These are phyloP conservation scores for Lithophane semibrunnea DNA, from an alignment of 2,888 invertebrate species.

Conservation along the genomic window DNA sequence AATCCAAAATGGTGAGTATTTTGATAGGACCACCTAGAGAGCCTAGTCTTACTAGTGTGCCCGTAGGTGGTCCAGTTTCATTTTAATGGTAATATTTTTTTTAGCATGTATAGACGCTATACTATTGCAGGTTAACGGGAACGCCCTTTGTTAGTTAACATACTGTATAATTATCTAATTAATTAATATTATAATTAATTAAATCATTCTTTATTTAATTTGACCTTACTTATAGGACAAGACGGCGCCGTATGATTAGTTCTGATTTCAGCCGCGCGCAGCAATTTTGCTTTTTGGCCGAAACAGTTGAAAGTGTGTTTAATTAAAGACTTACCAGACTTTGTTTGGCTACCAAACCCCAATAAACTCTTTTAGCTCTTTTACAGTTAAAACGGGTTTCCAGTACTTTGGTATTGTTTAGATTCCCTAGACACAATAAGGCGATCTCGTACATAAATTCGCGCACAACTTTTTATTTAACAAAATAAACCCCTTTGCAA, in stretches of 20 bases:
- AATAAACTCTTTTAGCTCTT: neutral
- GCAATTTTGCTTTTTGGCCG: neutral
- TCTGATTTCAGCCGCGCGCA: too few relatives aligned
- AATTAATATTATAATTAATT: too few relatives aligned
- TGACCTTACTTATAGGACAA: too few relatives aligned
- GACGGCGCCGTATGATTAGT: too few relatives aligned
- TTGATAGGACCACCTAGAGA: neutral
- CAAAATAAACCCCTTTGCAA: too few relatives aligned
- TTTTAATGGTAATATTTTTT: too few relatives aligned
- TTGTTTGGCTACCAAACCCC: neutral
- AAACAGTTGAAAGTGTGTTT: neutral
- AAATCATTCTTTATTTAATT: too few relatives aligned
- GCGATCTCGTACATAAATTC: neutral
- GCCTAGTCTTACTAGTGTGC: neutral
- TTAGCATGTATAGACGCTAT: too few relatives aligned
- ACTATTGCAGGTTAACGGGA: too few relatives aligned
- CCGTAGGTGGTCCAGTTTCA: neutral
- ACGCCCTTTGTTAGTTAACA: too few relatives aligned
- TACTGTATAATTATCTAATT: too few relatives aligned
- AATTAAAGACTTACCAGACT: neutral
- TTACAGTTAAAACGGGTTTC: neutral
- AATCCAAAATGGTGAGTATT: neutral
- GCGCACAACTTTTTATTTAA: neutral
- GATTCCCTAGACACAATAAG: neutral
- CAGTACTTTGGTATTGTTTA: neutral